Evolutionary conservation across 2,113 vertebrate species (phyloP).

Genomic region (Nannobrachium achirus): DNA sequence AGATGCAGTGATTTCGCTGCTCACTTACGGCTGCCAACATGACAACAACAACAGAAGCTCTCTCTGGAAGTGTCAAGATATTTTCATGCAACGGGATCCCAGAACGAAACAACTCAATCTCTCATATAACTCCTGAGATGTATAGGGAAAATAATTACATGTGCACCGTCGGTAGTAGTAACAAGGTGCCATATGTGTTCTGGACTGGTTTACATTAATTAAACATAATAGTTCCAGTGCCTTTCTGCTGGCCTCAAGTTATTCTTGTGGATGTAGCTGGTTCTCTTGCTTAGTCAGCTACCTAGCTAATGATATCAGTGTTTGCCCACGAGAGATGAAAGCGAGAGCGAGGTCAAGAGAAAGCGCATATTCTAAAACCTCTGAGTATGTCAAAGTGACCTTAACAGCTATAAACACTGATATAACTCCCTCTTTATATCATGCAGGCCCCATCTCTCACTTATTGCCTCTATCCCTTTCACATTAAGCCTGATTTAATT

Average conservation of each 20-base stretch:
- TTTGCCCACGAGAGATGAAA: slow-evolving; percentile 26
- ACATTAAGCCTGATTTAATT: slow-evolving; percentile 8
- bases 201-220: not conserved
- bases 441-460: not conserved
- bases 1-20: too few species aligned
- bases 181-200: too few species aligned
- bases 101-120: not conserved
- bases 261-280: slow-evolving; percentile 35
- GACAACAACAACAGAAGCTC: too few species aligned
- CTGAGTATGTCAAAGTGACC: slow-evolving; percentile 39
- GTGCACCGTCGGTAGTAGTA: too few species aligned
- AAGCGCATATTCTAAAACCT: too few species aligned
- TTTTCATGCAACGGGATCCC: not conserved
- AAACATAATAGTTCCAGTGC: not conserved
- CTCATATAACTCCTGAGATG: not conserved
- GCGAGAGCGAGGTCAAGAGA: not conserved
- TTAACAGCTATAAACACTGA: slow-evolving; percentile 43
- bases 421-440: not conserved
- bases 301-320: slow-evolving; percentile 29
- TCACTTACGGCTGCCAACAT: too few species aligned
- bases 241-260: not conserved
- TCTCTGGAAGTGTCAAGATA: too few species aligned
- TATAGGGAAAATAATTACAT: not conserved
- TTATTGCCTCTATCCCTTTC: slow-evolving; percentile 16
- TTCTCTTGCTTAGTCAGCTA: slow-evolving; percentile 29